These are phyloP conservation scores for Cryptotis parvus DNA, from an alignment of 2,113 vertebrate genomes.

Conservation along the genomic window DNA sequence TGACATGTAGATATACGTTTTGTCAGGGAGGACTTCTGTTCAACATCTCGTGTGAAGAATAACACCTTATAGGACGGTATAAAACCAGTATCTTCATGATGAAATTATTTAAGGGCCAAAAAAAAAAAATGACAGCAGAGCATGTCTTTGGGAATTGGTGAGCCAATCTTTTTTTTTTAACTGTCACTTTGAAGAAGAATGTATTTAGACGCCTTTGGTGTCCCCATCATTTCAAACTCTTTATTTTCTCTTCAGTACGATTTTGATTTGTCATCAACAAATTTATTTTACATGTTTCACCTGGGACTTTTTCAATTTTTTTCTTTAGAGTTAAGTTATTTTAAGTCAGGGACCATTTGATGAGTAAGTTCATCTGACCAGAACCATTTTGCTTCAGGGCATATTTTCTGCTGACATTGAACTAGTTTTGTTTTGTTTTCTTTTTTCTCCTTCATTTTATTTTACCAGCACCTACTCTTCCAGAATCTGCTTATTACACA, in stretches of 20 bases:
- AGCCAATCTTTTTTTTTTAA: background rate
- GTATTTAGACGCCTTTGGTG: background rate
- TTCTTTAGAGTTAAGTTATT: background rate
- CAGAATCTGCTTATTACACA: no score
- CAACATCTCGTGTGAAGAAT: constrained; percentile 39
- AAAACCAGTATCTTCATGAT: background rate
- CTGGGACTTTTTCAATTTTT: background rate
- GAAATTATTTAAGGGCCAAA: background rate
- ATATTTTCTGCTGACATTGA: constrained; percentile 43
- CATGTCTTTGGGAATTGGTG: constrained; percentile 19
- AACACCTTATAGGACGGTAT: background rate
- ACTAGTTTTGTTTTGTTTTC: constrained; percentile 25
- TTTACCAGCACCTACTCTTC: background rate
- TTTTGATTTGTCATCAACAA: constrained; percentile 38
- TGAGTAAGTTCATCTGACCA: constrained; percentile 32
- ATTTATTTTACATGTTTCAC: background rate
- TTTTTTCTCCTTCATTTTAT: background rate
- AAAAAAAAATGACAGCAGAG: background rate
- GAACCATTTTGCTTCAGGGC: background rate
- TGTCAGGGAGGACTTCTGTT: constrained; percentile 36
- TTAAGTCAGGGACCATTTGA: background rate
- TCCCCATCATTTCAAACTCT: background rate
- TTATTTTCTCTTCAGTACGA: background rate
- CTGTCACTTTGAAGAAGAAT: constrained; percentile 3
- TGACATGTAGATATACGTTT: constrained; percentile 58